Base-by-base conservation (phyloP, 2,888 invertebrate genomes). In the Drosophila anomalipes region DNA sequence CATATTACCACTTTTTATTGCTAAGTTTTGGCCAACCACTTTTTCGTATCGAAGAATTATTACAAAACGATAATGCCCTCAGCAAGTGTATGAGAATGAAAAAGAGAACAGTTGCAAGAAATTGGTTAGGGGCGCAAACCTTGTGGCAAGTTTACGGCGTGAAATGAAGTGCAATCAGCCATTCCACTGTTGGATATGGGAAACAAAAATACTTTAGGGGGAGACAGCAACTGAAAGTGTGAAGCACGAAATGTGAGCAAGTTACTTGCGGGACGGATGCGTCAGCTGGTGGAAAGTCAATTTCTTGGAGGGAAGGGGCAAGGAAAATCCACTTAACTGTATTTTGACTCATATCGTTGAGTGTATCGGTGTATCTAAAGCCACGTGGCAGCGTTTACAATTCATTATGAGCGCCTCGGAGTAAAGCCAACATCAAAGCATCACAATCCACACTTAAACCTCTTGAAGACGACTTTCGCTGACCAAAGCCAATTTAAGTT, bases 311-410 rank as follows among this genome's bases (percentile, higher is more conserved):
- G 19, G 14, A 19, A 30, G 9, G 30, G 37, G n/a, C 14, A 35
- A 12, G 9, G 6, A 9, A 49, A 47, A 64, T 53, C 68, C 60
- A 79, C 80, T 76, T 70, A 79, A 60, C 37, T 51, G 30, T 33
- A 51, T 49, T 66, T 61, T 66, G 71, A 70, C 52, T 72, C 52
- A 75, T 44, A 9, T 14, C 9, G 16, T n/a, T 28, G 28, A 39
- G 30, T 28, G 28, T 71, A 30, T 58, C 60, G 28, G 44, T 14
- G n/a, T 26, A 32, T n/a, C 22, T 53, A 37, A 47, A 41, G 71
- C 69, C 89, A 89, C 89, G 89, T 89, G 86, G 76, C 89, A 62
- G 74, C 89, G 87, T 86, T 86, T 89, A 86, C 89, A 89, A 89
- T 86, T 86, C 86, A 86, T 86, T 89, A 89, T 63, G 66, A 80